These are phyloP conservation scores for Pseudochaenichthys georgianus DNA, from an alignment of 2,797 vertebrate genomes.

Conservation along the genomic window DNA sequence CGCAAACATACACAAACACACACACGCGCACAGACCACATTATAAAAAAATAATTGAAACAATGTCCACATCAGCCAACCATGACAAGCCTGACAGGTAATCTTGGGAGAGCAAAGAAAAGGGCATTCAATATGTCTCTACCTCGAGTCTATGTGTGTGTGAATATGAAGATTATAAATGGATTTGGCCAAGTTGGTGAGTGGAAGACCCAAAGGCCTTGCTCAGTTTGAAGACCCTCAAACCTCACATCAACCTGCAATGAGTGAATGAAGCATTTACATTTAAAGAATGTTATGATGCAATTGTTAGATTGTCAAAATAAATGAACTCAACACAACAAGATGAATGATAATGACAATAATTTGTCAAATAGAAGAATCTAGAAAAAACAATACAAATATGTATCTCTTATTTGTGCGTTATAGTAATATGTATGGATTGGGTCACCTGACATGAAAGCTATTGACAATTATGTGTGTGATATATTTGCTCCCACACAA, in stretches of 20 bases:
- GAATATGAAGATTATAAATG: conserved; percentile 72
- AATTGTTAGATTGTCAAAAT: background rate
- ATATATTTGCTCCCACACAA: conserved; percentile 24
- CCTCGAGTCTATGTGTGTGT: conserved; percentile 48
- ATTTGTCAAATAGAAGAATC: too few species aligned
- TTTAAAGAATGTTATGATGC: background rate
- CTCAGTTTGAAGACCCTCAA: conserved; percentile 18
- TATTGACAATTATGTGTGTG: too few species aligned
- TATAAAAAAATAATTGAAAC: conserved; percentile 59
- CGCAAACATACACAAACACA: background rate
- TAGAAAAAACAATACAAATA: too few species aligned
- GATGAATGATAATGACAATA: too few species aligned
- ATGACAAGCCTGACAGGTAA: conserved; percentile 71
- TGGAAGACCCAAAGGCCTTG: conserved; percentile 26
- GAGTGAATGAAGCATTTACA: background rate
- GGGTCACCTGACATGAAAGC: too few species aligned
- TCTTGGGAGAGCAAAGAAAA: conserved; percentile 74
- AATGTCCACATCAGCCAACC: conserved; percentile 64
- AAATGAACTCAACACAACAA: background rate
- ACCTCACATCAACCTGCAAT: conserved; percentile 8
- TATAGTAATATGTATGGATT: too few species aligned
- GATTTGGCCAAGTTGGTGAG: conserved; percentile 45
- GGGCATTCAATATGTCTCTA: conserved; percentile 64
- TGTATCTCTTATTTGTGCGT: too few species aligned
- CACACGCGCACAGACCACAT: conserved; percentile 8